Percentiles rank a stretch among this genome's conserved stretches.
Conservation (phyloP, 2,113 vertebrate genomes). For the Lota lota region DNA sequence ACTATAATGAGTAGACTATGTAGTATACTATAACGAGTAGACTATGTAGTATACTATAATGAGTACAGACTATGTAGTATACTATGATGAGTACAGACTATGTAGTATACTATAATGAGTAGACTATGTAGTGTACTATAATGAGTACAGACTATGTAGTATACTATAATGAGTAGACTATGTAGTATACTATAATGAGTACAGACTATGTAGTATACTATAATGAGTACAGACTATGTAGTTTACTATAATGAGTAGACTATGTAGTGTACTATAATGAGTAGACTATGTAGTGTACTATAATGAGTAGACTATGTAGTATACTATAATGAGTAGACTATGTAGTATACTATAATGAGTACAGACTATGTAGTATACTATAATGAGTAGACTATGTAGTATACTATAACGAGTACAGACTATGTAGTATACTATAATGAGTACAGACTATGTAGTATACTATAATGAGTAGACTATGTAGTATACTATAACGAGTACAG, state of each 20-base stretch:
- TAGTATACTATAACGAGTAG: too few relatives aligned
- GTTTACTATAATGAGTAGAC: background rate
- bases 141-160: background rate
- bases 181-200: too few relatives aligned
- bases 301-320: background rate
- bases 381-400: background rate
- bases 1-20: background rate
- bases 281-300: too few relatives aligned
- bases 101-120: too few relatives aligned
- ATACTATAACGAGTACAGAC: background rate
- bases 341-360: too few relatives aligned
- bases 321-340: background rate
- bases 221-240: background rate
- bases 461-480: background rate
- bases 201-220: too few relatives aligned
- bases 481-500: background rate
- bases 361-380: too few relatives aligned
- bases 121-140: too few relatives aligned
- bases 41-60: too few relatives aligned
- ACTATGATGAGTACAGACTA: background rate
- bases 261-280: too few relatives aligned
- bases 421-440: too few relatives aligned
- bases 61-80: background rate
- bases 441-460: too few relatives aligned
- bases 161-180: background rate